These are phyloP conservation scores for Tenrec ecaudatus DNA, from an alignment of 2,113 vertebrate species.

Conservation along the genomic window DNA sequence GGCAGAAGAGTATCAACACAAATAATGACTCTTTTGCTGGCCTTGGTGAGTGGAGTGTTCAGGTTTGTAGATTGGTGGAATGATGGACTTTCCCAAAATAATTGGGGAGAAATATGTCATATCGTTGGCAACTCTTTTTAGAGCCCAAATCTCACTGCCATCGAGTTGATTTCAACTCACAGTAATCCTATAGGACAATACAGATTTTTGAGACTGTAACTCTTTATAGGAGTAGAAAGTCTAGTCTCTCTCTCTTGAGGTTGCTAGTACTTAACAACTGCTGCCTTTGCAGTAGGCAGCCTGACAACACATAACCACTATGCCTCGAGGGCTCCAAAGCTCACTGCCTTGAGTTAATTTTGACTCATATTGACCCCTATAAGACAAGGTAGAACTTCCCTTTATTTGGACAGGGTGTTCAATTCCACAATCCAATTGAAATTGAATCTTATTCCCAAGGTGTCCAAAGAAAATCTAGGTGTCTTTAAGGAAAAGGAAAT, in stretches of 20 bases:
- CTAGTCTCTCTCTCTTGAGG: too few relatives aligned
- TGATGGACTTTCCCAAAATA: background rate
- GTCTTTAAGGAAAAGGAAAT: constrained; percentile 31
- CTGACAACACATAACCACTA: too few relatives aligned
- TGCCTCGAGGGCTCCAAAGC: too few relatives aligned
- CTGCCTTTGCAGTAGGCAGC: background rate
- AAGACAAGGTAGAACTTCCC: too few relatives aligned
- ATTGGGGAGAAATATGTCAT: background rate
- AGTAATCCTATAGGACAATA: too few relatives aligned
- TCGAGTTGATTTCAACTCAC: too few relatives aligned
- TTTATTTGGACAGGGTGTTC: background rate
- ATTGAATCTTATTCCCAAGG: background rate
- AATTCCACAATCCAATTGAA: constrained; percentile 11
- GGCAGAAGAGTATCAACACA: background rate
- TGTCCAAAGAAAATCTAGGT: constrained; percentile 1
- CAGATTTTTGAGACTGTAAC: too few relatives aligned
- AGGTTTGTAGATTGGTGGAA: background rate
- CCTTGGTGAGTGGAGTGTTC: constrained; percentile 27
- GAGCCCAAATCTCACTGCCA: too few relatives aligned
- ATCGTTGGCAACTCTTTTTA: background rate
- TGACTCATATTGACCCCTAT: too few relatives aligned
- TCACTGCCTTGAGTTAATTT: too few relatives aligned
- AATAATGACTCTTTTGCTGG: background rate
- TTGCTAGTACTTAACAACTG: too few relatives aligned
- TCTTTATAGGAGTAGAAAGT: too few relatives aligned